phyloP scores from a whole-genome alignment of 2,113 vertebrate species.

The Mobula birostris region DNA sequence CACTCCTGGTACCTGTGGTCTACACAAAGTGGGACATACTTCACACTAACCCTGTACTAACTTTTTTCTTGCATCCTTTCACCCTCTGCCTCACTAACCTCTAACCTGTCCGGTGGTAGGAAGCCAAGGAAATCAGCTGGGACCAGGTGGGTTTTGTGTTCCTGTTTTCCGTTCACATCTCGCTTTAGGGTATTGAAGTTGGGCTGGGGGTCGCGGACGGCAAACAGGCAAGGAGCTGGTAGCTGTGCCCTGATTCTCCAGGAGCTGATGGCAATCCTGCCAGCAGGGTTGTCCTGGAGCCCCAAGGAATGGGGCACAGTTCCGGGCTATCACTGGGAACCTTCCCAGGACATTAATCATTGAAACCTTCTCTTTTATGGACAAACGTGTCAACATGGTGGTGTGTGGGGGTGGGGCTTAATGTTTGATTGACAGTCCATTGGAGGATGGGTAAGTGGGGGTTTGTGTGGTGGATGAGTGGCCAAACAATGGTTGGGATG shows the following conservation, averaged over 20 bases:
- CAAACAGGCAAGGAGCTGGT: too few relatives aligned
- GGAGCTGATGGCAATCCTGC: neutral
- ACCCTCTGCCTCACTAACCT: constrained; percentile 31
- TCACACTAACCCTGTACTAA: constrained; percentile 42
- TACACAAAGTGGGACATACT: constrained; percentile 38
- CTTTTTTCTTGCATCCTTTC: constrained; percentile 38
- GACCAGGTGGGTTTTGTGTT: constrained; percentile 69
- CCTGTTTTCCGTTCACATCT: neutral
- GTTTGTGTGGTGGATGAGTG: neutral
- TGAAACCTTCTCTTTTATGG: neutral
- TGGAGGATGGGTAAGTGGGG: neutral
- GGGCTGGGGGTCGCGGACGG: neutral
- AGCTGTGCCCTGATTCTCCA: too few relatives aligned
- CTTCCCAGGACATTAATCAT: neutral
- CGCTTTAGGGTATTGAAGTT: neutral
- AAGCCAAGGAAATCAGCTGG: constrained; percentile 87
- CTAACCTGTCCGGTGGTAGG: constrained; percentile 54
- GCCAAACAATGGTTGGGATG: neutral
- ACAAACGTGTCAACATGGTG: neutral
- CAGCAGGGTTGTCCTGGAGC: neutral
- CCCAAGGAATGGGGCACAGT: neutral
- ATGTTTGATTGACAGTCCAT: neutral
- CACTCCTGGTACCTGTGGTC: constrained; percentile 44
- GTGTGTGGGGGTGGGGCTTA: too few relatives aligned
- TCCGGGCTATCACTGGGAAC: neutral